A percentile compares a stretch with the other conserved stretches of the same genome.
phyloP scores from a whole-genome alignment of 2,888 invertebrate genomes.

The Drosophila mercatorum region DNA sequence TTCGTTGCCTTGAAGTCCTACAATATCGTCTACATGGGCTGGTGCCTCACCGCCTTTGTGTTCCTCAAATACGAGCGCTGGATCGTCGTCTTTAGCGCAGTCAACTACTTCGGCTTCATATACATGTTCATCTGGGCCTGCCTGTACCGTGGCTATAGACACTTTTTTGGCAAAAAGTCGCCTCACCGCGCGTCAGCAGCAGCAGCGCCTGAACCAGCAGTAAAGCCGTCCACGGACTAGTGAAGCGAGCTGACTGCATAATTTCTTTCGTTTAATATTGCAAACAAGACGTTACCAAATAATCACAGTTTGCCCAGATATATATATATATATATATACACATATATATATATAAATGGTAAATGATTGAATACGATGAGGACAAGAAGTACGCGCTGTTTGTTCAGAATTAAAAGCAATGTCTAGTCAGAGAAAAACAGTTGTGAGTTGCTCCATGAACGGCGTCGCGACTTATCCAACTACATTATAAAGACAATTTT shows the following conservation, averaged over 20 bases:
- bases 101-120: slow-evolving; percentile 89
- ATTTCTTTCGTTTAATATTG: slow-evolving; percentile 1
- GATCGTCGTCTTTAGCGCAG: slow-evolving; percentile 87
- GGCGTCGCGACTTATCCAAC: slow-evolving; percentile 54
- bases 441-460: slow-evolving; percentile 37
- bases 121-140: slow-evolving; percentile 88
- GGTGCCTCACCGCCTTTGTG: slow-evolving; percentile 91
- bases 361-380: not conserved
- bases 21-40: slow-evolving; percentile 93
- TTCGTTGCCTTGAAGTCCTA: slow-evolving; percentile 89
- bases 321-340: not conserved
- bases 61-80: slow-evolving; percentile 89
- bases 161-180: slow-evolving; percentile 5
- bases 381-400: not conserved
- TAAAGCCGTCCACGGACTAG: slow-evolving; percentile 45
- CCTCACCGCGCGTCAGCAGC: not conserved
- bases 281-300: slow-evolving; percentile 8
- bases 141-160: slow-evolving; percentile 59
- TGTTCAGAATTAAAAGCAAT: slow-evolving; percentile 35
- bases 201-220: slow-evolving; percentile 5
- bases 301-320: not conserved
- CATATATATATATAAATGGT: not conserved
- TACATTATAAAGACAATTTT: slow-evolving; percentile 55
- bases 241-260: slow-evolving; percentile 14
- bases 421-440: slow-evolving; percentile 48